Percentiles rank a stretch among this genome's conserved stretches.
Conservation (phyloP, 2,797 vertebrate species). For the Apogon hyalosoma region DNA sequence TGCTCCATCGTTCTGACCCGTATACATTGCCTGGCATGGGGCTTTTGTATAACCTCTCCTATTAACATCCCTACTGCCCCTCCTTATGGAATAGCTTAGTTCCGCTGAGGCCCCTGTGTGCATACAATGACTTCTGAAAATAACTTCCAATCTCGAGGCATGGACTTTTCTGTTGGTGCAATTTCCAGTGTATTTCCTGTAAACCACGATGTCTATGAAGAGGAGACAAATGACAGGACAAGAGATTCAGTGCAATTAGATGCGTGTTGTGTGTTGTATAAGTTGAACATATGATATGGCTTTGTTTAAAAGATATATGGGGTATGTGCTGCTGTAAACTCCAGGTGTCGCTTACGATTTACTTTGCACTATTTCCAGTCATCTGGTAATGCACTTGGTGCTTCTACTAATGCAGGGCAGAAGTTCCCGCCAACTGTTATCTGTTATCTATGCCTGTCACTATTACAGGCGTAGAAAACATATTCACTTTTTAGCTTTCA, state of each 20-base stretch:
- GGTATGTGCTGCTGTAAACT: conserved; percentile 29
- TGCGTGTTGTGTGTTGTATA: conserved; percentile 12
- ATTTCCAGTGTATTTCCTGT: background rate
- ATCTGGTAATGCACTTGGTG: conserved; percentile 67
- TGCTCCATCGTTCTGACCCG: conserved; percentile 44
- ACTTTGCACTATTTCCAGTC: conserved; percentile 54
- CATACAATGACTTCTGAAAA: conserved; percentile 63
- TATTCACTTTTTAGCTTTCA: conserved; percentile 16
- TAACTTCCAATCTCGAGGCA: conserved; percentile 44
- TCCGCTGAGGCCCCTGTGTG: conserved; percentile 54
- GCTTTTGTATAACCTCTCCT: conserved; percentile 51
- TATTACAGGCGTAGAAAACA: conserved; percentile 25
- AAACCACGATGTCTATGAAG: conserved; percentile 12
- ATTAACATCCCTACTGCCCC: conserved; percentile 48
- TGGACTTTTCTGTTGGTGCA: conserved; percentile 13
- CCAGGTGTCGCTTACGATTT: conserved; percentile 59
- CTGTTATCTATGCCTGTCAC: conserved; percentile 63
- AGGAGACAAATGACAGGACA: background rate
- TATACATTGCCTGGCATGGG: conserved; percentile 29
- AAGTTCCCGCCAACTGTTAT: conserved; percentile 58
- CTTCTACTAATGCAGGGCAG: conserved; percentile 38
- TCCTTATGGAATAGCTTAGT: conserved; percentile 71
- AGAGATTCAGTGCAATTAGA: background rate
- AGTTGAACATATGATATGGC: background rate
- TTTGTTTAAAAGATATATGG: conserved; percentile 9